Conservation (phyloP, 53 echinoderm and acorn worm genomes). For the Crossaster papposus region DNA sequence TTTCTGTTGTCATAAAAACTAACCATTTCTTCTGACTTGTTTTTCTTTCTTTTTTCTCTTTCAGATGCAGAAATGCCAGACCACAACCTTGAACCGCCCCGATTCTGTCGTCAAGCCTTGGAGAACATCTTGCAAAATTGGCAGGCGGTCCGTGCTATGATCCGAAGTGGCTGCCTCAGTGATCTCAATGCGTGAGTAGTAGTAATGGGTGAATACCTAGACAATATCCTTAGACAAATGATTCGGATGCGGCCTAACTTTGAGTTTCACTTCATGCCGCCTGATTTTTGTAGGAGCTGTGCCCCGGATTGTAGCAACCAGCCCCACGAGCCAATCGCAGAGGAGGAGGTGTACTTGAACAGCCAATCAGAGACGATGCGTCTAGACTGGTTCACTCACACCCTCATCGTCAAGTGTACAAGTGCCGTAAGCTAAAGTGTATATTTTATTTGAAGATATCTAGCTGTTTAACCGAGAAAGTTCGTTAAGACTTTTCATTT, state of each 20-base stretch:
- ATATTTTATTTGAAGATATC: not conserved
- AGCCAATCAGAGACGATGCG: slow-evolving; percentile 86
- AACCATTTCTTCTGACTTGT: no score
- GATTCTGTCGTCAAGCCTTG: slow-evolving; percentile 91
- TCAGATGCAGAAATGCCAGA: slow-evolving; percentile 97
- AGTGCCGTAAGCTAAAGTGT: slow-evolving; percentile 68
- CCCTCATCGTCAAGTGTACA: slow-evolving; percentile 90
- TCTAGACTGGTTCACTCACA: slow-evolving; percentile 94
- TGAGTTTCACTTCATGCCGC: not conserved
- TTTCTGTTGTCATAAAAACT: no score
- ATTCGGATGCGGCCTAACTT: no score
- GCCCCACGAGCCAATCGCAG: slow-evolving; percentile 54
- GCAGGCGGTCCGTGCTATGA: slow-evolving; percentile 94
- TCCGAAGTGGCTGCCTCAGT: slow-evolving; percentile 75
- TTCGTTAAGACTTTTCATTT: no score
- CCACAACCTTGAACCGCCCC: slow-evolving; percentile 92
- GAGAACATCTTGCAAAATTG: slow-evolving; percentile 95
- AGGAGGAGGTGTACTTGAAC: slow-evolving; percentile 88
- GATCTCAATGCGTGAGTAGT: slow-evolving; percentile 24
- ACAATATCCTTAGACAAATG: no score
- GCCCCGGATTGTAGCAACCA: slow-evolving; percentile 40
- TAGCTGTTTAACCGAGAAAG: no score
- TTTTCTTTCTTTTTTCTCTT: no score
- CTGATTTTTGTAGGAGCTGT: slow-evolving; percentile 30
- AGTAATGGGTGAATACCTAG: no score